Evolutionary conservation across 2,797 vertebrate species (phyloP).

Genomic region (Menidia menidia): DNA sequence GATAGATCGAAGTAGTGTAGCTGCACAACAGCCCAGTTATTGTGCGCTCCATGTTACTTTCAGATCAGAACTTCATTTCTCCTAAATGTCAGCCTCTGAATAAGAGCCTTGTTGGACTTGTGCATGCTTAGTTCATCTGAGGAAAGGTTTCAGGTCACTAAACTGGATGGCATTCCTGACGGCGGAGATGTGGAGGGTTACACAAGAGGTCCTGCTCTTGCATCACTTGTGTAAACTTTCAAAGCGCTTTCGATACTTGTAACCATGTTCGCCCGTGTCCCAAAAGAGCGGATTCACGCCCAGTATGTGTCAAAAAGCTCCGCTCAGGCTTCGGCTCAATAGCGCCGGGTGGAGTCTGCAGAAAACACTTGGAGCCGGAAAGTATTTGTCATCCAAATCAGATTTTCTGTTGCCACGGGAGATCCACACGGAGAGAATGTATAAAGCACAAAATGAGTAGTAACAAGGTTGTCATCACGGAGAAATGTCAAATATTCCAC

Average conservation of each 20-base stretch:
- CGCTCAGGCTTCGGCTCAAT: slow-evolving; percentile 26
- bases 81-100: slow-evolving; percentile 28
- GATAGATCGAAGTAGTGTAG: not conserved
- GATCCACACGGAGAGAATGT: slow-evolving; percentile 55
- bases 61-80: slow-evolving; percentile 21
- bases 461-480: slow-evolving; percentile 73
- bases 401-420: slow-evolving; percentile 66
- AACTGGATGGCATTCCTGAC: slow-evolving; percentile 16
- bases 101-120: slow-evolving; percentile 12
- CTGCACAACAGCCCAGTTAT: slow-evolving; percentile 5
- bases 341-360: slow-evolving; percentile 52
- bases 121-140: slow-evolving; percentile 5
- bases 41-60: slow-evolving; percentile 29
- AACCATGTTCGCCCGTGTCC: slow-evolving; percentile 12
- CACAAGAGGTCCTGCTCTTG: slow-evolving; percentile 15
- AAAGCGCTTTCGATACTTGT: slow-evolving; percentile 30
- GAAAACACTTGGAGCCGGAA: slow-evolving; percentile 58
- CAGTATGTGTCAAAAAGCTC: slow-evolving; percentile 57
- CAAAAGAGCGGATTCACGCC: slow-evolving; percentile 38
- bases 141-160: slow-evolving; percentile 14
- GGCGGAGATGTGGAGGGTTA: slow-evolving; percentile 7
- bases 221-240: slow-evolving; percentile 11
- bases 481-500: slow-evolving; percentile 83
- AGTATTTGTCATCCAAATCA: slow-evolving; percentile 72
- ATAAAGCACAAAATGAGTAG: slow-evolving; percentile 58